These are phyloP conservation scores for Ganaspis sp. DNA, from an alignment of 1,140 invertebrate genomes.

Conservation along the genomic window DNA sequence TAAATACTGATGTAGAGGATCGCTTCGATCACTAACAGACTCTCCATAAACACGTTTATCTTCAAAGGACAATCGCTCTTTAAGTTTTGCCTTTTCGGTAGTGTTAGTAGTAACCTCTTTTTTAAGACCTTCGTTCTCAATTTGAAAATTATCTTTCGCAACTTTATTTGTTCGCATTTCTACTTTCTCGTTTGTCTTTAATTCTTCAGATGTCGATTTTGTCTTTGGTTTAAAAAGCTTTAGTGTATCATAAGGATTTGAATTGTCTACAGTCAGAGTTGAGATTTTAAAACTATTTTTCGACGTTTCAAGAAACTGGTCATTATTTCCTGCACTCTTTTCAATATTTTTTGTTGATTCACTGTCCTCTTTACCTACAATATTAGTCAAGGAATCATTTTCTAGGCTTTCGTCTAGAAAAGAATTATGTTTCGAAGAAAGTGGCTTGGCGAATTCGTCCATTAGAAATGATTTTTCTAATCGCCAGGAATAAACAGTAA, in stretches of 20 bases:
- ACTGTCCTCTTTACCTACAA: conserved; percentile 38
- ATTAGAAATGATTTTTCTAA: conserved; percentile 94
- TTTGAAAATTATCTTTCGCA: conserved; percentile 24
- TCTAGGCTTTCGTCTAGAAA: conserved; percentile 71
- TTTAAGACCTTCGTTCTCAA: background rate
- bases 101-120: too few species aligned
- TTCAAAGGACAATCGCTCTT: conserved; percentile 68
- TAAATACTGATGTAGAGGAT: conserved; percentile 84
- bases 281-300: conserved; percentile 38
- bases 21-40: conserved; percentile 83
- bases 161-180: conserved; percentile 43
- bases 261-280: conserved; percentile 57
- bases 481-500: conserved; percentile 93
- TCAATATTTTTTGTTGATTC: background rate
- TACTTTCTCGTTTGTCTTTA: conserved; percentile 64
- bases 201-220: conserved; percentile 61
- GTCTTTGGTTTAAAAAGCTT: conserved; percentile 68
- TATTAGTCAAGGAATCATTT: conserved; percentile 57
- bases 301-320: background rate
- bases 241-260: conserved; percentile 70
- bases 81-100: conserved; percentile 52
- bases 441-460: conserved; percentile 86
- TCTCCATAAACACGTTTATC: conserved; percentile 77
- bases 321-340: background rate
- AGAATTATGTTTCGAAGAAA: conserved; percentile 73